These are phyloP conservation scores for Scaptomyza pallida DNA, from an alignment of 1,140 invertebrate genomes.

Conservation along the genomic window DNA sequence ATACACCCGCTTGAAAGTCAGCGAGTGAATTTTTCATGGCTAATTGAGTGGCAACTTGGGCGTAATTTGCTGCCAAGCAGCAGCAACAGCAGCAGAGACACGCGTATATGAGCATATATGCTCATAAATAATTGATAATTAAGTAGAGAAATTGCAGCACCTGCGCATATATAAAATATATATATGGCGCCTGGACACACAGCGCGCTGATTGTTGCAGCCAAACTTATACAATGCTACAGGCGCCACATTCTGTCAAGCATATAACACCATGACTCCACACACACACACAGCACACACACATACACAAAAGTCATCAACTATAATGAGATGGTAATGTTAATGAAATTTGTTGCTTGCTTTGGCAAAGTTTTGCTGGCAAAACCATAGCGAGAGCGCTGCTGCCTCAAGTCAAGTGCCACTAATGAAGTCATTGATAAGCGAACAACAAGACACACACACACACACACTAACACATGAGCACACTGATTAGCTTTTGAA, in stretches of 20 bases:
- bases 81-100: too few relatives aligned
- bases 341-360: slow-evolving; percentile 72
- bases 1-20: slow-evolving; percentile 30
- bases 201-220: neutral
- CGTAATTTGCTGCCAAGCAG: slow-evolving; percentile 50
- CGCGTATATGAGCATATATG: slow-evolving; percentile 15
- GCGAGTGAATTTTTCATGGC: slow-evolving; percentile 71
- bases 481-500: slow-evolving; percentile 58
- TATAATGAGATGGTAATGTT: slow-evolving; percentile 79
- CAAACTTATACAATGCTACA: slow-evolving; percentile 12
- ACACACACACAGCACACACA: slow-evolving; percentile 7
- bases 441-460: slow-evolving; percentile 41
- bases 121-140: slow-evolving; percentile 81
- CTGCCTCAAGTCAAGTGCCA: slow-evolving; percentile 50
- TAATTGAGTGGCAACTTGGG: slow-evolving; percentile 80
- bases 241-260: slow-evolving; percentile 9
- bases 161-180: slow-evolving; percentile 46
- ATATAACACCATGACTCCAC: slow-evolving; percentile 3
- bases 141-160: slow-evolving; percentile 39
- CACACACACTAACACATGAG: slow-evolving; percentile 18
- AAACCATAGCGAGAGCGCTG: slow-evolving; percentile 36
- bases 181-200: slow-evolving; percentile 11
- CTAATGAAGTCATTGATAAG: slow-evolving; percentile 82
- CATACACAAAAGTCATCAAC: slow-evolving; percentile 58
- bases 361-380: slow-evolving; percentile 25